phyloP scores from a whole-genome alignment of 2,888 invertebrate species.

The Tipula confusa region DNA sequence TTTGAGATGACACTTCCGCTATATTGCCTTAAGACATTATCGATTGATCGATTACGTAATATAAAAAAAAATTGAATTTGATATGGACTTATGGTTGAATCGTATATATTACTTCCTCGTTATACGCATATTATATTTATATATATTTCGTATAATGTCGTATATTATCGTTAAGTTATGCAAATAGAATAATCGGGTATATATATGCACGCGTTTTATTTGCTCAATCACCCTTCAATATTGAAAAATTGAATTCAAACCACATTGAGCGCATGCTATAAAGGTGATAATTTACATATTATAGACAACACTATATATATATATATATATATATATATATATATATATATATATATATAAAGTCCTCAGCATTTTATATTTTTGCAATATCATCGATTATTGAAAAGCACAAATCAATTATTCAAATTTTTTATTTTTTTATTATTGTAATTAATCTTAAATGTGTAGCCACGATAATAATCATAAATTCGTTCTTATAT shows the following conservation, averaged over 20 bases:
- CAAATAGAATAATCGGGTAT: background rate
- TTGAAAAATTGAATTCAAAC: background rate
- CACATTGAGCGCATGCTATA: background rate
- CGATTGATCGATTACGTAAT: background rate
- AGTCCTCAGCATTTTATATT: background rate
- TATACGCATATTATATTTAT: too few relatives aligned
- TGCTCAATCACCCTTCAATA: background rate
- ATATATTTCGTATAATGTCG: too few relatives aligned
- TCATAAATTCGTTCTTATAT: background rate
- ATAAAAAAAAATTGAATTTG: background rate
- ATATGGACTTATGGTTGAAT: background rate
- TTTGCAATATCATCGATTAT: background rate
- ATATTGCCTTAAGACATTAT: background rate
- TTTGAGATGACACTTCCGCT: background rate
- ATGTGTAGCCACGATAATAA: background rate
- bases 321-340: too few relatives aligned
- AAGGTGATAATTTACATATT: conserved; percentile 8
- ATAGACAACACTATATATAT: background rate
- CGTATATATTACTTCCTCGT: background rate
- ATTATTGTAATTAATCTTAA: background rate
- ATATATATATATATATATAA: too few relatives aligned
- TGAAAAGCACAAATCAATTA: background rate
- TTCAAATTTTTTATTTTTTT: background rate
- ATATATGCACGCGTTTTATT: background rate
- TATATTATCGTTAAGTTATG: background rate